Conservation (phyloP, 2,113 vertebrate genomes). For the Ceyx cyanopectus region DNA sequence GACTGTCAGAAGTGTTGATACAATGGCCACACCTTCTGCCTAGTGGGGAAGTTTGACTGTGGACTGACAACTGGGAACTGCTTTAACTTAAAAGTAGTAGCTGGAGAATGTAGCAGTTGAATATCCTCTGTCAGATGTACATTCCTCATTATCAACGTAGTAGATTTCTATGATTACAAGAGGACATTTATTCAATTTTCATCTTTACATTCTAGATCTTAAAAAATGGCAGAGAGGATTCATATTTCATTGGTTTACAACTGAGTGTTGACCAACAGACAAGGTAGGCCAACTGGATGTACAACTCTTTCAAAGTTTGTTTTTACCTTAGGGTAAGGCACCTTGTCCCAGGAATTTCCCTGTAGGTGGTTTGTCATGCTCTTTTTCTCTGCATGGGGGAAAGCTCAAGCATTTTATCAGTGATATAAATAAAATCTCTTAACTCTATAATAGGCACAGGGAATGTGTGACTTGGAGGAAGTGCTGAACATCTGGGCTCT, state of each 20-base stretch:
- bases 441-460: background rate
- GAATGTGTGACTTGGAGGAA: background rate
- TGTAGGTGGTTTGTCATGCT: background rate
- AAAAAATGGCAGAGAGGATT: slow-evolving; percentile 56
- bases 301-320: background rate
- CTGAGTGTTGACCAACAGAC: slow-evolving; percentile 90
- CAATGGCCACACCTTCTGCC: background rate
- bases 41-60: background rate
- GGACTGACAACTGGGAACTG: background rate
- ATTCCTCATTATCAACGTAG: background rate
- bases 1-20: background rate
- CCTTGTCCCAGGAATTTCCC: background rate
- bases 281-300: slow-evolving; percentile 77
- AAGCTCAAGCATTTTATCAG: background rate
- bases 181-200: background rate
- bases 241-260: slow-evolving; percentile 91
- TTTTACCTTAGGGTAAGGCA: background rate
- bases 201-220: slow-evolving; percentile 76
- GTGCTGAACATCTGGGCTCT: background rate
- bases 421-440: background rate
- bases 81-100: background rate
- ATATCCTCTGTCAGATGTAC: background rate
- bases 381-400: background rate
- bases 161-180: background rate
- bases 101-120: background rate